Evolutionary conservation across 2,113 vertebrate genomes (phyloP), one percentile per base, ranked within the genome.

Genomic region (Nibea albiflora): DNA sequence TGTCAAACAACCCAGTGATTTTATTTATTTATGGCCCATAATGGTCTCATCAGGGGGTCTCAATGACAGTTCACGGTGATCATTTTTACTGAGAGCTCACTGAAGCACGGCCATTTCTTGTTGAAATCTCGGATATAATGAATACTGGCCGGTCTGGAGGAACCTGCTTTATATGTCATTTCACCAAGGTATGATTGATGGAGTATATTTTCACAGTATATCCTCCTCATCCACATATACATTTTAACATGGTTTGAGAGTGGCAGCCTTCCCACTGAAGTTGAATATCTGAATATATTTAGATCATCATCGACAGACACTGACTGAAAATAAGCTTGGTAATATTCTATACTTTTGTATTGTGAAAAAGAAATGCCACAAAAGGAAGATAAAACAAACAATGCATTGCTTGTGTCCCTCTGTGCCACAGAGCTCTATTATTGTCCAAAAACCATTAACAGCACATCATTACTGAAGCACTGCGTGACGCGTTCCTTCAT

Each of bases 281-380:
- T 2, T 31, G 63, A 69, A 75, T 73, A 75, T 69, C 46, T 81
- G 78, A 77, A 78, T 78, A 64, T 52, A 44, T 75, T 75, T 28
- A 60, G 53, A 75, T 70, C 26, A 65, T 68, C 81, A 68, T 64
- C 44, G 56, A 26, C 35, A 39, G 35, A 39, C 35, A 39, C 8
- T 39, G 35, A 39, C 35, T 39, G 35, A 9, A 39, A 8, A 73
- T n/a, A 22, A 24, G 19, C 5, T 19, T 49, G 11, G 47, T 22
- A 11, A 19, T 39, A 16, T 20, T 58, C 11, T 10, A 9, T 20
- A 11, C 52, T 68, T 28, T 14, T 63, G 5, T 20, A 24, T 4
- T 46, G 28, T 20, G 0, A 35, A 39, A 39, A 61, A 39, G 35
- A 9, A 20, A 20, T 9, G 10, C 12, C 44, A 46, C 7, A 61